These are phyloP conservation scores for Eupithecia insigniata DNA, from an alignment of 2,888 invertebrate species.

Conservation along the genomic window DNA sequence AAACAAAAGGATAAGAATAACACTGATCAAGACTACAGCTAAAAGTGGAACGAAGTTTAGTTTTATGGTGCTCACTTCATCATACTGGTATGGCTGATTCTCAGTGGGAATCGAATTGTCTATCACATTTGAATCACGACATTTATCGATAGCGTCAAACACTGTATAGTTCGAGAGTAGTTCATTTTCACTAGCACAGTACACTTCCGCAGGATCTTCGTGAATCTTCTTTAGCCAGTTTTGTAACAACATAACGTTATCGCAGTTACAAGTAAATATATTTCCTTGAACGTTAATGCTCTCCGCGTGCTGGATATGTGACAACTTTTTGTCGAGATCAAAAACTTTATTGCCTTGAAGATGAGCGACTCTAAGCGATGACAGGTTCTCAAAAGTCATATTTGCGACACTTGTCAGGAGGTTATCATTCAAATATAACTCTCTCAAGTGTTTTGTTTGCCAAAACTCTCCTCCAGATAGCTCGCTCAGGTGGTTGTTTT, in stretches of 20 bases:
- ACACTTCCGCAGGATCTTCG: constrained; percentile 86
- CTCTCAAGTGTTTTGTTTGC: constrained; percentile 89
- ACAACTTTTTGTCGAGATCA: constrained; percentile 87
- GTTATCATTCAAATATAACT: constrained; percentile 92
- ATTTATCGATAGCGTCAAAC: constrained; percentile 78
- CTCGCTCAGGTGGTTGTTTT: constrained; percentile 89
- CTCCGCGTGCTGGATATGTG: constrained; percentile 85
- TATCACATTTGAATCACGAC: constrained; percentile 74
- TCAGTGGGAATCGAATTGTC: constrained; percentile 84
- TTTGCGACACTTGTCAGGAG: constrained; percentile 88
- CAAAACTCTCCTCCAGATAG: constrained; percentile 91
- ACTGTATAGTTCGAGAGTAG: constrained; percentile 72
- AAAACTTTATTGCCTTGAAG: constrained; percentile 90
- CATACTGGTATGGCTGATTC: constrained; percentile 85
- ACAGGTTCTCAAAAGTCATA: constrained; percentile 89
- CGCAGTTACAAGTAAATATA: constrained; percentile 91
- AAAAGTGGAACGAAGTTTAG: constrained; percentile 89
- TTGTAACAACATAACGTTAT: constrained; percentile 86
- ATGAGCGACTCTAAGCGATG: constrained; percentile 87
- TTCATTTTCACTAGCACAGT: constrained; percentile 84
- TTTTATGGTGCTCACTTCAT: constrained; percentile 87
- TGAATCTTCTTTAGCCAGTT: constrained; percentile 87
- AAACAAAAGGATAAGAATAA: constrained; percentile 88
- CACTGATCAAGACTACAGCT: constrained; percentile 88
- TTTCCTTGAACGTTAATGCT: constrained; percentile 89